Conservation (phyloP, 2,113 vertebrate genomes). For the Microcebus jonahi region DNA sequence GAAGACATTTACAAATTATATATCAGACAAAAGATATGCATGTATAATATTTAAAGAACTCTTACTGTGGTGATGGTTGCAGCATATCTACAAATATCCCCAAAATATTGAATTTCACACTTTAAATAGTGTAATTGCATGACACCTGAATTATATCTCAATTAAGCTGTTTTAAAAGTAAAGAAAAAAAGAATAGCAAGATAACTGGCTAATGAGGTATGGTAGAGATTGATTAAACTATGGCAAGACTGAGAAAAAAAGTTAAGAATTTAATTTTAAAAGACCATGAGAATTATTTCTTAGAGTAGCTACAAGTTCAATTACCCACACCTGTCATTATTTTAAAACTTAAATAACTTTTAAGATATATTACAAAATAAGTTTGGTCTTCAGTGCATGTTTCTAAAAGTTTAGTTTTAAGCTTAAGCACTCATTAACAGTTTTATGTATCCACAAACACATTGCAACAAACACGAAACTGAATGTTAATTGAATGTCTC, state of each 20-base stretch:
- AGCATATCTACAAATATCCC: not conserved
- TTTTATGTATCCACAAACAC: not conserved
- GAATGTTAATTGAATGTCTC: not conserved
- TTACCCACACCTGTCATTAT: not conserved
- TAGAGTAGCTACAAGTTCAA: not conserved
- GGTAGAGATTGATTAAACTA: not conserved
- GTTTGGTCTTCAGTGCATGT: not conserved
- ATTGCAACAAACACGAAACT: not conserved
- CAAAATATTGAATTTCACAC: not conserved
- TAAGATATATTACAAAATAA: not conserved
- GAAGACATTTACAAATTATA: not conserved
- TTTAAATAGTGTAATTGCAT: not conserved
- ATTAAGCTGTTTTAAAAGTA: not conserved
- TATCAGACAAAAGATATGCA: not conserved
- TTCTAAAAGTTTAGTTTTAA: not conserved
- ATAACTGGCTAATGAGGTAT: not conserved
- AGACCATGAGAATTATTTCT: not conserved
- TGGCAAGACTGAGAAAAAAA: not conserved
- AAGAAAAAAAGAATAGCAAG: not conserved
- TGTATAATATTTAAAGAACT: not conserved
- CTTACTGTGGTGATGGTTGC: not conserved
- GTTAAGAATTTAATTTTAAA: not conserved
- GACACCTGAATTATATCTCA: not conserved
- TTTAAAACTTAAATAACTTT: not conserved
- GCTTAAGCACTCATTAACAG: not conserved